phyloP scores from a whole-genome alignment of 2,888 invertebrate genomes.

The Bellardia pandia region DNA sequence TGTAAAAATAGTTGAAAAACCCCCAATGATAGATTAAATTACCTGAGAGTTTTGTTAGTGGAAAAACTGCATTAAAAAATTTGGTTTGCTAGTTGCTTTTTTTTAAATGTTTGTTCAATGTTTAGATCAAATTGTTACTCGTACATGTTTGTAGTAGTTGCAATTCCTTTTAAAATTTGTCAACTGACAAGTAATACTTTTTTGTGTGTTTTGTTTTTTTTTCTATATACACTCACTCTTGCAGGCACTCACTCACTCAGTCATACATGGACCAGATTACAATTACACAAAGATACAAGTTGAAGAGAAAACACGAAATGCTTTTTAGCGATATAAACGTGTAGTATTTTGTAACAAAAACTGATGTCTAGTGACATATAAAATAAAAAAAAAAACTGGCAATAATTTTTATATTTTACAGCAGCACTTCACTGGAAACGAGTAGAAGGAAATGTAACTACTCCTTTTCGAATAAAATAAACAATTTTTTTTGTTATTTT shows the following conservation, averaged over 20 bases:
- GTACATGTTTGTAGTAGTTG: not conserved
- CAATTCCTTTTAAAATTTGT: not conserved
- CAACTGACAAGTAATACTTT: not conserved
- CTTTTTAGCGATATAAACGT: constrained; percentile 39
- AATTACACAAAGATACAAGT: constrained; percentile 1
- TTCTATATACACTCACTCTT: not conserved
- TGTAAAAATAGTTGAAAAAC: not conserved
- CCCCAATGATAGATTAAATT: not conserved
- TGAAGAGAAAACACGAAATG: constrained; percentile 42
- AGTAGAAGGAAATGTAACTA: not conserved
- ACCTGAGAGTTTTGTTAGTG: constrained; percentile 26
- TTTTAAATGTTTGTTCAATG: not conserved
- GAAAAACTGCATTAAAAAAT: constrained; percentile 32
- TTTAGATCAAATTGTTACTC: constrained; percentile 5
- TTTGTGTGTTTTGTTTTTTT: not conserved
- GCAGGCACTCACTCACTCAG: not conserved
- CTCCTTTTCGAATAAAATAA: not conserved
- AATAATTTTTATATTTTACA: constrained; percentile 1
- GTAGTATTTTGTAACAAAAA: constrained; percentile 9
- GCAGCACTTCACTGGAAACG: not conserved
- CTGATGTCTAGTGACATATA: constrained; percentile 17
- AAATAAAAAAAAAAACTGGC: not conserved
- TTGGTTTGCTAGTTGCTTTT: not conserved
- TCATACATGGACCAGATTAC: not conserved
- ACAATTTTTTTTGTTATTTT: not conserved